These are phyloP conservation scores for Neopipo cinnamomea DNA, from an alignment of 2,113 vertebrate genomes.

Conservation along the genomic window DNA sequence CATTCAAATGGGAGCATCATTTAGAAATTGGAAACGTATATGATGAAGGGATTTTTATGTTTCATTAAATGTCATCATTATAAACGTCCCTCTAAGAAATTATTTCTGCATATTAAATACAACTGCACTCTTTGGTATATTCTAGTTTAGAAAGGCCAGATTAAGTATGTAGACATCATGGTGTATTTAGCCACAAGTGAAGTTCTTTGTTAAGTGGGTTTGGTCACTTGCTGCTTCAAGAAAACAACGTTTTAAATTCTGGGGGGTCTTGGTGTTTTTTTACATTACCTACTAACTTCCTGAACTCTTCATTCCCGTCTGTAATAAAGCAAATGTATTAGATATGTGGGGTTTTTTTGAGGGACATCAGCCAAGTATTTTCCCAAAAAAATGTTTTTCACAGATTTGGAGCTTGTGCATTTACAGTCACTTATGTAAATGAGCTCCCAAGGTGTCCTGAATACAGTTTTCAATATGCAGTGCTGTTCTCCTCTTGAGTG, in stretches of 20 bases:
- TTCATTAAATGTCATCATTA: neutral
- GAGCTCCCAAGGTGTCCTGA: neutral
- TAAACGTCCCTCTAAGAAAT: neutral
- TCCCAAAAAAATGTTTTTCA: neutral
- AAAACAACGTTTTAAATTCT: neutral
- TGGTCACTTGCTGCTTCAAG: neutral
- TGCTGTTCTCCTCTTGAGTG: neutral
- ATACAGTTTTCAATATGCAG: neutral
- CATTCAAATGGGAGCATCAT: neutral
- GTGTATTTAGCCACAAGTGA: neutral
- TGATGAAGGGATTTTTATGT: neutral
- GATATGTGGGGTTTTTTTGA: neutral
- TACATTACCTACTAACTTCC: neutral
- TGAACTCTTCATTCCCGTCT: neutral
- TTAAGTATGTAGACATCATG: neutral
- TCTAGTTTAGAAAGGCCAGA: neutral
- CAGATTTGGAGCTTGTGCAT: neutral
- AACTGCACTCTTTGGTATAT: neutral
- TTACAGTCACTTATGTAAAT: neutral
- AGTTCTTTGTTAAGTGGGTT: neutral
- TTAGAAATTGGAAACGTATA: neutral
- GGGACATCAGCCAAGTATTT: neutral
- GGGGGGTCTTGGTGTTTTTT: neutral
- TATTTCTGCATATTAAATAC: neutral
- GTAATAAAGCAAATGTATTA: neutral